Evolutionary conservation across 2,113 vertebrate species (phyloP), one percentile per base, ranked within the genome.

Genomic region (Rhegmatorhina hoffmannsi): DNA sequence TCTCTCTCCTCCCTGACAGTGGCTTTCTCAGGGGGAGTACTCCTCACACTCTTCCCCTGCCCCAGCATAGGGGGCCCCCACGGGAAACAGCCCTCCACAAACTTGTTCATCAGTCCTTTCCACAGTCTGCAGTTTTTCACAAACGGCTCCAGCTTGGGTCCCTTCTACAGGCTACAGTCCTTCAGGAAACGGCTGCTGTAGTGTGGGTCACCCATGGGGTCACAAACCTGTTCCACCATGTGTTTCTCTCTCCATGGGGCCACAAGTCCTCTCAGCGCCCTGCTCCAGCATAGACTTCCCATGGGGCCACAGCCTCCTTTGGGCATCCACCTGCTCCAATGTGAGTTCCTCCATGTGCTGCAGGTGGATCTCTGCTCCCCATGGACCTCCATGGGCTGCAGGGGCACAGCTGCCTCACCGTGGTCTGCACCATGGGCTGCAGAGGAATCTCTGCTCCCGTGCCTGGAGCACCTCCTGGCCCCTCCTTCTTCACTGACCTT

Each of bases 391-490:
- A 34, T 2, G 28, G 5, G 58, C 58, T 46, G 15, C 2, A 2
- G 50, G 29, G 44, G 4, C 33, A 72, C 44, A 52, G 12, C 66
- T 59, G 50, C 44, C 11, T 79, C 38, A 47, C n/a, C 52, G 10
- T 6, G 44, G 28, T 6, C 58, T 29, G 43, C 80, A 38, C 13
- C 44, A 59, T 0, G 0, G 38, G 24, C 38, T 73, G 87, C 60
- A 82, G 33, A 8, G 28, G 23, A 67, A 67, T 13, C 6, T 1
- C 23, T 59, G 74, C 74, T 73, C n/a, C 3, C 3, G 5, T 5
- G 1, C 66, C 38, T 60, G 59, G 52, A 85, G 13, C 46, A 46
- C 4, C 17, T 59, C 38, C 89, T 67, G 7, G 7, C n/a, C n/a
- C 29, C n/a, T 47, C 17, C 46, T 67, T 52, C 46, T 31, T 2